Conservation (phyloP, 2,888 invertebrate genomes). For the Stenichneumon culpator region DNA sequence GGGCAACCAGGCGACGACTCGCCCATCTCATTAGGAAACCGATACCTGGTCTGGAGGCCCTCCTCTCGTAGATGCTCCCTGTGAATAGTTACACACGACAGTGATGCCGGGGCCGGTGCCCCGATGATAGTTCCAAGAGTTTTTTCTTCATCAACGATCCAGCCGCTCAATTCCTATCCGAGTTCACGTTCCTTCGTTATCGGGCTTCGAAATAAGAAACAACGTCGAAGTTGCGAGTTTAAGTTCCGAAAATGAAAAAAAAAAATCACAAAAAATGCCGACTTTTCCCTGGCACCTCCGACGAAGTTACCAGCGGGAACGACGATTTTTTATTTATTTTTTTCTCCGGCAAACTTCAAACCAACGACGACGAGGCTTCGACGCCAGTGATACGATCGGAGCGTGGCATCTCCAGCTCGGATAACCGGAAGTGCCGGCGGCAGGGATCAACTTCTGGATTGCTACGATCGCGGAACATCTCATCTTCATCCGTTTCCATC, state of each 20-base stretch:
- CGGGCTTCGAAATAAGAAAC: neutral
- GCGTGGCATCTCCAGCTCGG: neutral
- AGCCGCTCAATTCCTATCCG: conserved; percentile 1
- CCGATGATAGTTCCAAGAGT: conserved; percentile 13
- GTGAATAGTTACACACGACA: conserved; percentile 9
- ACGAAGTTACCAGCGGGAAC: conserved; percentile 5
- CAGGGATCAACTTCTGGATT: neutral
- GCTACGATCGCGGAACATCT: neutral
- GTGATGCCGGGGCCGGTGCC: neutral
- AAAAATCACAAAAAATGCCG: conserved; percentile 2
- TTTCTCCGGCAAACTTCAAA: neutral
- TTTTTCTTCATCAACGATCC: neutral
- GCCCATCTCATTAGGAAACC: conserved; percentile 74
- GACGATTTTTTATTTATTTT: conserved; percentile 8
- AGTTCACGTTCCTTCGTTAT: conserved; percentile 31
- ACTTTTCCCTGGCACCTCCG: conserved; percentile 13
- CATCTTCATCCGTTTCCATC: conserved; percentile 2
- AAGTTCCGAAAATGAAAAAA: neutral
- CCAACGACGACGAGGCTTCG: neutral
- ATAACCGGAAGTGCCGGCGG: conserved; percentile 17
- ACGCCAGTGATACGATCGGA: neutral
- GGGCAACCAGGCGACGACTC: conserved; percentile 78
- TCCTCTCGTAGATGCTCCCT: conserved; percentile 67
- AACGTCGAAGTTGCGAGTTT: neutral
- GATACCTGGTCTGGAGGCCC: conserved; percentile 70